Conservation (phyloP, 2,113 vertebrate genomes). For the Tonatia bakeri region DNA sequence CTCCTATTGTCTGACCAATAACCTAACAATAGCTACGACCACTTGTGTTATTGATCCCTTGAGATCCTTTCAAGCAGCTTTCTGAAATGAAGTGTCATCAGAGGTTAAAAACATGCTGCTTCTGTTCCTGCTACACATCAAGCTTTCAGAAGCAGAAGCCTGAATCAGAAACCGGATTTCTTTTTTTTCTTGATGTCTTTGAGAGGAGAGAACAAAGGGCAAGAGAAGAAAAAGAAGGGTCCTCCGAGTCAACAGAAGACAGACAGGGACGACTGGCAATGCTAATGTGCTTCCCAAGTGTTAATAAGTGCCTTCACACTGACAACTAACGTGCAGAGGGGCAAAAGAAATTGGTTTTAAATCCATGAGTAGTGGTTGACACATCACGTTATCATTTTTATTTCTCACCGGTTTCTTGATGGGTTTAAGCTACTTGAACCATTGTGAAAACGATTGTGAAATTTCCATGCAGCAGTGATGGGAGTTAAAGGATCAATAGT, state of each 20-base stretch:
- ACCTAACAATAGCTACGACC: background rate
- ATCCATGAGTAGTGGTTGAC: background rate
- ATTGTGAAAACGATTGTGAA: background rate
- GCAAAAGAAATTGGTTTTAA: background rate
- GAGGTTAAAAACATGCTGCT: conserved; percentile 7
- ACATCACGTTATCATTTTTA: background rate
- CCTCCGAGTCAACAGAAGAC: background rate
- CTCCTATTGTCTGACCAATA: conserved; percentile 17
- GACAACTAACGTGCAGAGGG: background rate
- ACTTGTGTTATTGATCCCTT: background rate
- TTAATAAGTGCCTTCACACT: background rate
- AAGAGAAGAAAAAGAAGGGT: background rate
- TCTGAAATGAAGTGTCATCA: background rate
- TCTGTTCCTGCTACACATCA: background rate
- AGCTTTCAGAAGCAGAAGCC: conserved; percentile 13
- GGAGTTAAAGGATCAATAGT: background rate
- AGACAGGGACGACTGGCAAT: background rate
- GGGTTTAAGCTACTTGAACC: background rate
- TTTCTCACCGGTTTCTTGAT: background rate
- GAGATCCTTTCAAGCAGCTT: background rate
- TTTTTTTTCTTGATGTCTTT: conserved; percentile 5
- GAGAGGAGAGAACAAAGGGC: background rate
- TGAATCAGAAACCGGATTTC: background rate
- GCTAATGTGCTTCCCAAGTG: background rate
- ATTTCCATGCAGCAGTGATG: background rate